Base-by-base conservation (phyloP, 2,113 vertebrate genomes). In the Gymnogyps californianus region DNA sequence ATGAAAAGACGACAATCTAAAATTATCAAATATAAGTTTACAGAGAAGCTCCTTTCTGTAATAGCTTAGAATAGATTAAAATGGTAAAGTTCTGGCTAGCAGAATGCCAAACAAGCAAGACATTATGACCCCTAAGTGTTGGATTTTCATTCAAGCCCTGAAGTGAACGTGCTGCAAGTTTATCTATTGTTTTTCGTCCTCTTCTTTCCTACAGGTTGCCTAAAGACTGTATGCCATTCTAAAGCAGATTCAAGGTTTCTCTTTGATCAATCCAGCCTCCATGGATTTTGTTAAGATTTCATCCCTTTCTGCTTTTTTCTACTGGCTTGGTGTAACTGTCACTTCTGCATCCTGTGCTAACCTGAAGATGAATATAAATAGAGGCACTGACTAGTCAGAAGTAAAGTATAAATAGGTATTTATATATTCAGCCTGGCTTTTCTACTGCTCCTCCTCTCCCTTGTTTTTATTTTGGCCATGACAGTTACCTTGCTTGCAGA, bases 311-410 rank as follows among this genome's bases (percentile, higher is more conserved):
- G 22, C 11, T 59, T 83, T 74, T 74, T 80, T 24, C 59, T 67
- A 13, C 13, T 44, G 25, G 4, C 2, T 44, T 83, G 24, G 2
- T 1, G 0, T 54, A 70, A 62, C 10, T 25, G 6, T 51, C 24
- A 28, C 7, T 75, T 82, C 76, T 72, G 7, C 20, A 58, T 29
- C n/a, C 13, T 54, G 8, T n/a, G 31, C 51, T 77, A 89, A 77
- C 4, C 42, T 78, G 40, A 76, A 57, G 36, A 65, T 24, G 4
- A 59, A 46, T 76, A 46, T 18, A 14, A 84, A 70, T 81, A 87
- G 40, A 80, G 25, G 3, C 17, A 49, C 6, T 75, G 22, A 81
- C 11, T 42, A 64, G 15, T 9, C 16, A 94, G 42, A 75, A 93
- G 8, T 47, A 44, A 93, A 66, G 40, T 49, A 32, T 83, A 51